phyloP scores from a whole-genome alignment of 2,113 vertebrate species.

The Caloenas nicobarica region DNA sequence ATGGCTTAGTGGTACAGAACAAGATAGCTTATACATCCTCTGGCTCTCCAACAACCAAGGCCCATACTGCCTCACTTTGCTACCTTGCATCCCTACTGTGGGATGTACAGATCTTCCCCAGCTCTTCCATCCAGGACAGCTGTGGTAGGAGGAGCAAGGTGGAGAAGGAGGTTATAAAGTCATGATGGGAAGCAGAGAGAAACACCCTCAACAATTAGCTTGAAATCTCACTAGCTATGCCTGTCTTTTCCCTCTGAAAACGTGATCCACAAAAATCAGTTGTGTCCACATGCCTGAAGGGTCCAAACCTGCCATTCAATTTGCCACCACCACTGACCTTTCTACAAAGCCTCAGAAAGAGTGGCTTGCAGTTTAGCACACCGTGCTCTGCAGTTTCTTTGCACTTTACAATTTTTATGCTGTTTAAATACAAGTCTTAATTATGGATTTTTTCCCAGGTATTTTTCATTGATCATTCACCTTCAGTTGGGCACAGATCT shows the following conservation, averaged over 20 bases:
- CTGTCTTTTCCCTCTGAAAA: neutral
- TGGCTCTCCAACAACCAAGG: neutral
- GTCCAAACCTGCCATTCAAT: neutral
- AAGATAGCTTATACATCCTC: neutral
- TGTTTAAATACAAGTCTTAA: neutral
- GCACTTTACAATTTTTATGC: neutral
- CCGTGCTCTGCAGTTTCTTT: neutral
- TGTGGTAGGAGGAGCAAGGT: neutral
- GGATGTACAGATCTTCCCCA: neutral
- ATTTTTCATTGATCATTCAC: neutral
- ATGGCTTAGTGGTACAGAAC: neutral
- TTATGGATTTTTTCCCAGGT: neutral
- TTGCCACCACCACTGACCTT: neutral
- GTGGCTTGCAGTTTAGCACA: accelerated
- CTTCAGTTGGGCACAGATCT: neutral
- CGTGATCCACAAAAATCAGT: neutral
- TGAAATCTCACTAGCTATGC: neutral
- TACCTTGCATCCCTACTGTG: neutral
- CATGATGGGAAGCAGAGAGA: neutral
- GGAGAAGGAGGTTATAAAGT: neutral
- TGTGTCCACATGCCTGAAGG: neutral
- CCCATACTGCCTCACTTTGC: accelerated
- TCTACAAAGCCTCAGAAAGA: neutral
- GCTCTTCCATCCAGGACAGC: neutral
- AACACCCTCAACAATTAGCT: neutral